Evolutionary conservation across 2,888 invertebrate species (phyloP), one percentile per base, ranked within the genome.

Genomic region (Achlya flavicornis): DNA sequence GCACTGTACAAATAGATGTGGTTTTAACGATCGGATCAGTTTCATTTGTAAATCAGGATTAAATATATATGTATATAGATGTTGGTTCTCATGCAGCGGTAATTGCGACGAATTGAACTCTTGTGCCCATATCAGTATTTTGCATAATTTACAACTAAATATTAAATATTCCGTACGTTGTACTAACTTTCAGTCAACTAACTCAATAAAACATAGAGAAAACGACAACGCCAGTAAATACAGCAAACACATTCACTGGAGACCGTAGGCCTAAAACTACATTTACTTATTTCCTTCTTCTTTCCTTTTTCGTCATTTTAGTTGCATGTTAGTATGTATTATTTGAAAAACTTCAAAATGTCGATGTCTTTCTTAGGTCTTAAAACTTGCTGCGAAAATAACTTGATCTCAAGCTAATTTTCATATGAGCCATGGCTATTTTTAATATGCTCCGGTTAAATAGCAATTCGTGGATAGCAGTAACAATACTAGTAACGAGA

Each of bases 171-270:
- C 53, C 53, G 16, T 53, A 14, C 19, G 53, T 19, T 53, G 48
- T 48, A 38, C 38, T 53, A 53, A 53, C 53, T 53, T 53, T 53
- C 65, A 67, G 68, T 68, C 63, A 64, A 69, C 67, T 67, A 63
- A 69, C 61, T 64, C 74, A 74, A 81, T 83, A 83, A 79, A 81
- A 78, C 77, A 76, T 69, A 73, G 75, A 68, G 74, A 75, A 76
- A 78, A 75, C 74, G 71, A 71, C 72, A 61, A 71, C 63, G 75
- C 75, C 66, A 69, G 75, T 80, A 79, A 78, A 80, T 81, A 80
- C 75, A 76, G 69, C 77, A 72, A 78, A 77, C 77, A 78, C 81
- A 83, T 80, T 81, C 73, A 71, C 66, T 66, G 67, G 68, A 59
- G 14, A 57, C 66, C 63, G 65, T 53, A 57, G 69, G 64, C 65